Evolutionary conservation across 1,140 invertebrate genomes (phyloP).

Genomic region (Epicauta chinensis): DNA sequence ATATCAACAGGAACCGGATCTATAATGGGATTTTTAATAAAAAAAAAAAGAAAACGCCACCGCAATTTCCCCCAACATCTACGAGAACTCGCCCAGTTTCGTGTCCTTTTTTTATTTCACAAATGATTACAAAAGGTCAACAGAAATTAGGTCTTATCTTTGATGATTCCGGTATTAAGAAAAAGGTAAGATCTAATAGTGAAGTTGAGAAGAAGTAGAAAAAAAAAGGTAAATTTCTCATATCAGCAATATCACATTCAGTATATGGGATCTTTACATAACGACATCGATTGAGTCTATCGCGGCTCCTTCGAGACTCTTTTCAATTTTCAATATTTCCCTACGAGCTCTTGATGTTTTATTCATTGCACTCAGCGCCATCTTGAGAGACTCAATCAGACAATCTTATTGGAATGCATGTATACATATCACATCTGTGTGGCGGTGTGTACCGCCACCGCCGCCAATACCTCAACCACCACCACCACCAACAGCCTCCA

Average conservation of each 20-base stretch:
- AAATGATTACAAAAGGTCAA: too few relatives aligned
- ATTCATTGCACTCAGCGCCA: slow-evolving; percentile 42
- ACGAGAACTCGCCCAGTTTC: too few relatives aligned
- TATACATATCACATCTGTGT: slow-evolving; percentile 24
- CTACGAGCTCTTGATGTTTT: slow-evolving; percentile 42
- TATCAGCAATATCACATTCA: slow-evolving; percentile 26
- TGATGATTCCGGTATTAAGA: too few relatives aligned
- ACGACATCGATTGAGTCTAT: slow-evolving; percentile 40
- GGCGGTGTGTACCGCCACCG: slow-evolving; percentile 2
- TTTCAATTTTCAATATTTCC: slow-evolving; percentile 44
- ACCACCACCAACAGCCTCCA: too few relatives aligned
- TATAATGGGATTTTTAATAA: slow-evolving; percentile 12
- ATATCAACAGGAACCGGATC: slow-evolving; percentile 13
- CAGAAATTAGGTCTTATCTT: too few relatives aligned
- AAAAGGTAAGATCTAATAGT: too few relatives aligned
- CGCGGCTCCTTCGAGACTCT: slow-evolving; percentile 37
- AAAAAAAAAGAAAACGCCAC: too few relatives aligned
- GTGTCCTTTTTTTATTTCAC: too few relatives aligned
- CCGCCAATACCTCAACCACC: too few relatives aligned
- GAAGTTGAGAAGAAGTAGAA: too few relatives aligned
- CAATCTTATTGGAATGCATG: slow-evolving; percentile 40
- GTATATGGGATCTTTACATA: slow-evolving; percentile 35
- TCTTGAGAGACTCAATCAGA: slow-evolving; percentile 41
- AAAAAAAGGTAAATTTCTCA: background rate
- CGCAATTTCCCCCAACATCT: too few relatives aligned